Evolutionary conservation across 2,113 vertebrate genomes (phyloP).

Genomic region (Sylvia atricapilla): DNA sequence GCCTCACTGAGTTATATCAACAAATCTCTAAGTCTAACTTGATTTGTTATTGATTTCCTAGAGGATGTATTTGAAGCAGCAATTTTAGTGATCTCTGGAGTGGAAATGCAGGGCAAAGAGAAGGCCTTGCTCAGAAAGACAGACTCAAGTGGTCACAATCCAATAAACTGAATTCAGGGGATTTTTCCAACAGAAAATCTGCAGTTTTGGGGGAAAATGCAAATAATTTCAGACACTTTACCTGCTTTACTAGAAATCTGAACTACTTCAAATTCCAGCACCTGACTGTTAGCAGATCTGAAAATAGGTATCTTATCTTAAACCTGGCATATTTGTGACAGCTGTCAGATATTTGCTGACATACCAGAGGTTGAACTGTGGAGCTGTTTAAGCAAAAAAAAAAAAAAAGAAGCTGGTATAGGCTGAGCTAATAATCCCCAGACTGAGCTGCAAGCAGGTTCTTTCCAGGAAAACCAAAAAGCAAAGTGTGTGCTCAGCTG

Average conservation of each 20-base stretch:
- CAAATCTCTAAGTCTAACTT: slow-evolving; percentile 29
- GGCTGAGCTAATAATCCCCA: slow-evolving; percentile 7
- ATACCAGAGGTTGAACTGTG: background rate
- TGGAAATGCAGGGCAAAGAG: slow-evolving; percentile 1
- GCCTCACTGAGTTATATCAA: slow-evolving; percentile 50
- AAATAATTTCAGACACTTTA: slow-evolving; percentile 2
- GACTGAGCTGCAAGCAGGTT: background rate
- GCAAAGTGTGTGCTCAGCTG: background rate
- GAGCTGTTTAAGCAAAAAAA: background rate
- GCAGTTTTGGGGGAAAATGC: background rate
- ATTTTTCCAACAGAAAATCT: background rate
- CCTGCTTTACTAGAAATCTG: background rate
- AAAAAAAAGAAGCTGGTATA: background rate
- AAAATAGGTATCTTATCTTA: slow-evolving; percentile 49
- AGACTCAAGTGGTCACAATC: background rate
- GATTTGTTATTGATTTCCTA: slow-evolving; percentile 68
- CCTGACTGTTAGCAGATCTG: slow-evolving; percentile 23
- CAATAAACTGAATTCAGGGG: background rate
- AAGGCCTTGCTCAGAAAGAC: background rate
- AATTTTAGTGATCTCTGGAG: slow-evolving; percentile 27
- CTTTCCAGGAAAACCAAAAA: background rate
- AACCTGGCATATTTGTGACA: slow-evolving; percentile 32
- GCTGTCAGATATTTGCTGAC: slow-evolving; percentile 44
- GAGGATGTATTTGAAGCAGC: background rate
- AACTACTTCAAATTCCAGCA: slow-evolving; percentile 19